Evolutionary conservation across 2,113 vertebrate genomes (phyloP), one percentile per base, ranked within the genome.

Genomic region (Melanostigma gelatinosum): DNA sequence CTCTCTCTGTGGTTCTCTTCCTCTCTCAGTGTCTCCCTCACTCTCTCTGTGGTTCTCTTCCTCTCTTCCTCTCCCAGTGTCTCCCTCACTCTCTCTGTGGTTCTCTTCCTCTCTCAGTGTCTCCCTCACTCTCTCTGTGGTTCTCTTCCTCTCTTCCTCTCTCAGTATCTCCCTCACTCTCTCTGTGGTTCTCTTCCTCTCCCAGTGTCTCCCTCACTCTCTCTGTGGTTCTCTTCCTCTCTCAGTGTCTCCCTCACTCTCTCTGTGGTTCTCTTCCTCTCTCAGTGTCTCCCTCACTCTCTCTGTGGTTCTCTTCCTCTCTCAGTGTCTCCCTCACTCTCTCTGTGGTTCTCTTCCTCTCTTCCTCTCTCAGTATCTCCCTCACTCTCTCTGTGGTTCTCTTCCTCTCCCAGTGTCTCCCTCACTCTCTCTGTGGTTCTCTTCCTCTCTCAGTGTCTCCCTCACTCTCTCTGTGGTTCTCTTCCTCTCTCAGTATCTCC

Each of bases 61-160:
- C 18, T 79, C 66, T 54, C 63, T 78, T 44, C 29, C 18, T 79
- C 66, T 54, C 63, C 76, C 66, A 36, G n/a, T 70, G 48, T 24
- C 15, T 1, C 12, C 65, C 84, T 40, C 69, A 0, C 71, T 62
- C 84, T 3, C 72, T 40, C 38, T 72, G 15, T 20, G 4, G 36
- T 64, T 77, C 68, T 69, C 52, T 24, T 44, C 29, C 15, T 79
- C 66, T 54, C 63, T 78, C 66, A 36, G n/a, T 70, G 48, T 24
- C 15, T 1, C 12, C 65, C 84, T 40, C 69, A 0, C 71, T 62
- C 84, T 3, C 72, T 40, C 38, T 72, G 15, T 20, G 4, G 36
- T 64, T 24, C 24, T 24, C 24, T 24, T 24, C 24, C 24, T 77
- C 68, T 69, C 52, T 24, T 44, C 29, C 18, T 79, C 66, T 54